Evolutionary conservation across 2,888 invertebrate genomes (phyloP), one percentile per base, ranked within the genome.

Genomic region (Pheosia gnoma): DNA sequence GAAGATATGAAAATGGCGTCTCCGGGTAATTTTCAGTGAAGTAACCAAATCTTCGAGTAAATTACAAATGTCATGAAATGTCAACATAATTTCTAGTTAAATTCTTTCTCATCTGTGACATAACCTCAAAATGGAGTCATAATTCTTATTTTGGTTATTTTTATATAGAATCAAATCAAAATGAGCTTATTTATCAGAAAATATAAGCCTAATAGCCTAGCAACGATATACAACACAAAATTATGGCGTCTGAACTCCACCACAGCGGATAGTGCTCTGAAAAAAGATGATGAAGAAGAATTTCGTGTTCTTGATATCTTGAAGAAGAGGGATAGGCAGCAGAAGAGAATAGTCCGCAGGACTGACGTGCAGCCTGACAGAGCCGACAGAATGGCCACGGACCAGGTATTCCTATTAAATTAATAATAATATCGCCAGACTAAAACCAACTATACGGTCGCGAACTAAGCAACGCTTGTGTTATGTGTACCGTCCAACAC

Each of bases 241-340:
- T 67, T 89, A 79, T 93, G 92, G 91, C 90, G 93, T n/a, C 73
- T 81, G 5, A 86, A 84, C 61, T 90, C 93, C 0, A 89, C 89
- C 0, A 83, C 79, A 5, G 79, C 86, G 0, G 89, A 89, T 60
- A 79, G 73, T 47, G 75, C 80, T n/a, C 67, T 77, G 43, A 87
- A 84, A 72, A 83, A 83, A 58, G 76, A 68, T 37, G 81, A 87
- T 0, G 88, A 87, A 0, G 94, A 91, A 62, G 94, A 94, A 59
- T 95, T 95, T 72, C 79, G 94, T 55, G 94, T 94, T 3, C 81
- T 95, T 1, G 94, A 94, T 84, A 90, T 95, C 69, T 81, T 88
- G 68, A 91, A 92, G 73, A 91, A 89, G 64, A 86, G 80, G 59
- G 82, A 86, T 0, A 76, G 81, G 62, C 62, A 70, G 3, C 87